Evolutionary conservation across 2,797 vertebrate genomes (phyloP).

Genomic region (Hemitrygon akajei): DNA sequence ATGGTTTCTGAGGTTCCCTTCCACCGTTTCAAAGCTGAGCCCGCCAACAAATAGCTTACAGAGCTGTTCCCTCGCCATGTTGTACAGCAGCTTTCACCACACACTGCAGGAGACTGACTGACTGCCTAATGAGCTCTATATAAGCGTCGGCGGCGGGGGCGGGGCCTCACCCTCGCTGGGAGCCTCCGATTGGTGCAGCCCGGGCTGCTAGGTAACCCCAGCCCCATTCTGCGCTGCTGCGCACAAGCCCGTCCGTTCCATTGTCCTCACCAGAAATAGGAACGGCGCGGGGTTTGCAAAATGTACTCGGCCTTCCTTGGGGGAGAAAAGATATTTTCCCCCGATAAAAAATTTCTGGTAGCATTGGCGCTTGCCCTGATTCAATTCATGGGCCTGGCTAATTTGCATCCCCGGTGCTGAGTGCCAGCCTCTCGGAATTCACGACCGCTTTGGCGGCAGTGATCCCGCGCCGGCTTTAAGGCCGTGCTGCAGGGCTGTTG

Average conservation of each 20-base stretch:
- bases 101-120: constrained; percentile 42
- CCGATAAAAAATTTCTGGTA: background rate
- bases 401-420: background rate
- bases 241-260: constrained; percentile 46
- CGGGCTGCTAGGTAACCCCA: constrained; percentile 43
- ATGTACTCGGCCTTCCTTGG: background rate
- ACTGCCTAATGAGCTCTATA: constrained; percentile 19
- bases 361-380: background rate
- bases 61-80: constrained; percentile 80
- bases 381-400: background rate
- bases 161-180: constrained; percentile 31
- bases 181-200: constrained; percentile 44
- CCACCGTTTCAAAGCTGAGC: constrained; percentile 91
- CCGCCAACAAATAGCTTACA: constrained; percentile 96
- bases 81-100: constrained; percentile 49
- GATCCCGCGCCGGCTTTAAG: background rate
- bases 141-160: background rate
- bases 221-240: constrained; percentile 45
- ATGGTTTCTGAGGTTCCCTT: constrained; percentile 83
- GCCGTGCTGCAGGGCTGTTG: background rate
- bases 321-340: too few species aligned
- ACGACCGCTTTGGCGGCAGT: background rate
- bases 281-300: too few species aligned
- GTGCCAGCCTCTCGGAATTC: background rate
- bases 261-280: constrained; percentile 34